Conservation (phyloP, 2,113 vertebrate genomes). For the Peromyscus maniculatus region DNA sequence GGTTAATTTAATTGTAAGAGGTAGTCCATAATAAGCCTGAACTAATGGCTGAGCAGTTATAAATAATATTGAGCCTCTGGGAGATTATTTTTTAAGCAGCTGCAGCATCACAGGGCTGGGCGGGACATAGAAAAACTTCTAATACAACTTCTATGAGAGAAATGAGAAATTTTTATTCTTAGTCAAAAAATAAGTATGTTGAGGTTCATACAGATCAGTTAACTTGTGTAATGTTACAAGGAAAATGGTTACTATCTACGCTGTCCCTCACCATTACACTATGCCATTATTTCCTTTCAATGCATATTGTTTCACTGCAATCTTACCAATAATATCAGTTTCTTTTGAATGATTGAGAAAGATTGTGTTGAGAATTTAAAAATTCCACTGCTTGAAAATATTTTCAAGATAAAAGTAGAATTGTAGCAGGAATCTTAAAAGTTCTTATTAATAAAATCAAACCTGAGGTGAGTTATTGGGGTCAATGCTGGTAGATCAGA, state of each 20-base stretch:
- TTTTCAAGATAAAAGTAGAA: background rate
- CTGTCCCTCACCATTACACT: background rate
- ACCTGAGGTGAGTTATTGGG: no score
- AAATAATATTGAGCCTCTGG: no score
- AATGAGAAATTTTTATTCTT: background rate
- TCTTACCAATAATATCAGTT: background rate
- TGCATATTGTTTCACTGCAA: background rate
- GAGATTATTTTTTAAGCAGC: no score
- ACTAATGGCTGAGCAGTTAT: no score
- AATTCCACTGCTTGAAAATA: background rate
- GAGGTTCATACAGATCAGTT: background rate
- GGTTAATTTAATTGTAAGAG: no score
- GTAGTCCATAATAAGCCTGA: no score
- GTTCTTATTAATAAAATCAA: no score
- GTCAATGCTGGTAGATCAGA: no score
- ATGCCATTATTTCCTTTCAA: background rate
- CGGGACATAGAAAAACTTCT: no score
- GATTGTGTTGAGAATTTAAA: conserved; percentile 28
- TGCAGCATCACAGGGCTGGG: no score
- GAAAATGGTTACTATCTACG: background rate
- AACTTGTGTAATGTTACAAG: background rate
- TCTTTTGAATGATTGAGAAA: background rate
- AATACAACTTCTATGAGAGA: background rate
- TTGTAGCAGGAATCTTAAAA: background rate
- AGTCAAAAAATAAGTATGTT: background rate